phyloP scores from a whole-genome alignment of 2,797 vertebrate species.

The Sebastes flavidus region DNA sequence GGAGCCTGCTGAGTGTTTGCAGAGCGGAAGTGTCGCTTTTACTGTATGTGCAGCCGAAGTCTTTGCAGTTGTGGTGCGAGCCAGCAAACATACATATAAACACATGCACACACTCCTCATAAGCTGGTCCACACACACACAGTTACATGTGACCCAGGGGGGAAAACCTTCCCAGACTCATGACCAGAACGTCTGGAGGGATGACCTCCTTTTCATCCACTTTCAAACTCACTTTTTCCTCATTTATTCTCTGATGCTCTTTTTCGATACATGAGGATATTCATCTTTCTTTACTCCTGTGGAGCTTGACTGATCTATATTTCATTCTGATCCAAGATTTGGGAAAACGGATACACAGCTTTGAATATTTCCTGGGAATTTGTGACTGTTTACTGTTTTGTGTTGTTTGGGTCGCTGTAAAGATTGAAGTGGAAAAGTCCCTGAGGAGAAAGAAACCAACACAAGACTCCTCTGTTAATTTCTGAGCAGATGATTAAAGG shows the following conservation, averaged over 20 bases:
- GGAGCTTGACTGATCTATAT: neutral
- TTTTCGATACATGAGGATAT: neutral
- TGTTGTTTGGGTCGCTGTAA: conserved; percentile 23
- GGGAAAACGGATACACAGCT: conserved; percentile 8
- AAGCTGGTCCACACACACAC: conserved; percentile 37
- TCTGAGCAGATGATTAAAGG: conserved; percentile 1
- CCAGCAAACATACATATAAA: conserved; percentile 26
- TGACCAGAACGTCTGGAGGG: conserved; percentile 64
- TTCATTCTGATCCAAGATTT: conserved; percentile 4
- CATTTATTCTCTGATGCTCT: conserved; percentile 22
- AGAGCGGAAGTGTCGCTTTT: neutral
- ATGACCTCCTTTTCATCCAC: conserved; percentile 61
- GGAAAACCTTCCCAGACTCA: conserved; percentile 70
- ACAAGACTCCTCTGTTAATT: conserved; percentile 1
- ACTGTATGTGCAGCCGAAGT: neutral
- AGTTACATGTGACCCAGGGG: conserved; percentile 63
- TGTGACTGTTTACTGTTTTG: conserved; percentile 17
- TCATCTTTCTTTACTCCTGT: neutral
- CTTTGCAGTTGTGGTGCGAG: neutral
- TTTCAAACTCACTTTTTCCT: neutral
- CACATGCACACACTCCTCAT: conserved; percentile 22
- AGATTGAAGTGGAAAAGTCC: conserved; percentile 15
- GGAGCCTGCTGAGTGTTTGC: conserved; percentile 54
- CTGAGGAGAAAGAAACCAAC: conserved; percentile 7
- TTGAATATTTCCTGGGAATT: conserved; percentile 8